Evolutionary conservation across 2,113 vertebrate species (phyloP).

Genomic region (Noctilio leporinus): DNA sequence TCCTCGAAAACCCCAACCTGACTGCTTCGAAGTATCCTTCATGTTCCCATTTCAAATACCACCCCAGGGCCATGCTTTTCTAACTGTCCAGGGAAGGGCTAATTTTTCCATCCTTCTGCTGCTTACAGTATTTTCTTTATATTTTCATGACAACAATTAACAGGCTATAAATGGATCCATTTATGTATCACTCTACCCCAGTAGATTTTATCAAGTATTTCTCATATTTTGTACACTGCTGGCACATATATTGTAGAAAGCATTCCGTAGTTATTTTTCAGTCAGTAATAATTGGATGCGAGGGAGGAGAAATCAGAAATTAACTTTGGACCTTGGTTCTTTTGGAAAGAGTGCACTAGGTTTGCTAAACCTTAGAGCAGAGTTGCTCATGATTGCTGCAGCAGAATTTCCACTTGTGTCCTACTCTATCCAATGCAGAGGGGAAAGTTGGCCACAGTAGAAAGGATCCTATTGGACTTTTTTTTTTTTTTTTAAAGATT

Average conservation of each 20-base stretch:
- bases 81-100: accelerated
- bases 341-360: neutral
- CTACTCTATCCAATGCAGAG: neutral
- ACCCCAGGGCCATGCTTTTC: neutral
- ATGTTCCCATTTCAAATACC: neutral
- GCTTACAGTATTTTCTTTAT: neutral
- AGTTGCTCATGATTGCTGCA: too few species aligned
- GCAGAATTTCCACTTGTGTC: neutral
- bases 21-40: neutral
- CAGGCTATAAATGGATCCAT: neutral
- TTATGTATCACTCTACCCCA: neutral
- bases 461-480: neutral
- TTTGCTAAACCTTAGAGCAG: neutral
- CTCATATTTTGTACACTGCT: neutral
- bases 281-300: neutral
- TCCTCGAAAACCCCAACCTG: neutral
- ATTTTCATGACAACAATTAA: neutral
- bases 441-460: neutral
- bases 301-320: neutral
- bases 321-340: neutral
- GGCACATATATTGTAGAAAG: neutral
- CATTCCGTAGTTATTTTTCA: neutral
- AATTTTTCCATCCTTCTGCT: neutral
- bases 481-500: too few species aligned
- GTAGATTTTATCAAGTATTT: neutral